Evolutionary conservation across 2,797 vertebrate species (phyloP).

Genomic region (Chloroceryle inda): DNA sequence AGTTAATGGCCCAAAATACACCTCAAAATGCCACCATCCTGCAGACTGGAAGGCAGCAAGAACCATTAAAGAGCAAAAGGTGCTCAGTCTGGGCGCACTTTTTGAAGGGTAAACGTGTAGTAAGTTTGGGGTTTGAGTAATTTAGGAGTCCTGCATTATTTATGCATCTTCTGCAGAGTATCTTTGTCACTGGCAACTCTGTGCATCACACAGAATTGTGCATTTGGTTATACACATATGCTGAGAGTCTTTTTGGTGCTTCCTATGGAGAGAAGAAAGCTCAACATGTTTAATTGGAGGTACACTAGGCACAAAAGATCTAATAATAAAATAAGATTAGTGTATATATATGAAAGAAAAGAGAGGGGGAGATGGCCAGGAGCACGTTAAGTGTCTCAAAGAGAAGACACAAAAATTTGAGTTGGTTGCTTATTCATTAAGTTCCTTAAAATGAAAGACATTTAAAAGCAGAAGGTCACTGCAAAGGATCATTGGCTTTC

Average conservation of each 20-base stretch:
- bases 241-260: not conserved
- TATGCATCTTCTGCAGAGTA: not conserved
- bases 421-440: not conserved
- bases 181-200: not conserved
- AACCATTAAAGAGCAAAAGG: not conserved
- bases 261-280: not conserved
- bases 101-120: not conserved
- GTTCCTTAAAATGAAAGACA: not conserved
- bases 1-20: not conserved
- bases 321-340: not conserved
- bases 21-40: not conserved
- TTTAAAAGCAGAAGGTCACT: not conserved
- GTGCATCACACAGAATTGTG: not conserved
- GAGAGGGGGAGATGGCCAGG: not conserved
- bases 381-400: not conserved
- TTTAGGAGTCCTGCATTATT: not conserved
- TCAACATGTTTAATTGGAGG: not conserved
- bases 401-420: not conserved
- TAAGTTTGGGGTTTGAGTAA: not conserved
- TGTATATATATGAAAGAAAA: not conserved
- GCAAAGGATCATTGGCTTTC: not conserved
- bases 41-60: not conserved
- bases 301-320: not conserved
- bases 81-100: not conserved
- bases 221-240: not conserved